Conservation (phyloP, 37 sponge, comb jelly and placozoan species). For the Corticium candelabrum region DNA sequence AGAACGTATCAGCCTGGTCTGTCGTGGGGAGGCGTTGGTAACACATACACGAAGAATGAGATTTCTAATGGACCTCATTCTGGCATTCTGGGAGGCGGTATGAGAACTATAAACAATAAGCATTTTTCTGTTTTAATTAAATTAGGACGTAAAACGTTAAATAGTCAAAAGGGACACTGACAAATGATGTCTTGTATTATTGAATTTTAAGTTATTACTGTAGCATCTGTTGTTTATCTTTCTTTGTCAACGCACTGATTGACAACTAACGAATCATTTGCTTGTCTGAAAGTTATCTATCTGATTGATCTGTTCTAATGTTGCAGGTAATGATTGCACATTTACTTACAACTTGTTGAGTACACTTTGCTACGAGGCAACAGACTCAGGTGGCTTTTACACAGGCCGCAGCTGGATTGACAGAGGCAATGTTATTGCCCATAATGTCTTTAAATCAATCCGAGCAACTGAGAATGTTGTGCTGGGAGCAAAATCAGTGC, state of each 20-base stretch:
- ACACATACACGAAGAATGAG: slow-evolving; percentile 16
- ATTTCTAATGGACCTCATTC: slow-evolving; percentile 33
- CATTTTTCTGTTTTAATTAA: no score
- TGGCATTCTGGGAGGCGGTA: slow-evolving; percentile 37
- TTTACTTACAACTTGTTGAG: slow-evolving; percentile 20
- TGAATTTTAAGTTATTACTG: no score
- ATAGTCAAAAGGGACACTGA: no score
- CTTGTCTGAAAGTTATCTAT: no score
- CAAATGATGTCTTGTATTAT: no score
- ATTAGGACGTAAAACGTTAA: no score
- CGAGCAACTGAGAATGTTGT: slow-evolving; percentile 21
- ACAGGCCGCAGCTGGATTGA: slow-evolving; percentile 38
- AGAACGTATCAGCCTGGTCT: slow-evolving; percentile 37
- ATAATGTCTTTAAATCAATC: slow-evolving; percentile 19
- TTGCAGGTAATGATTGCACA: slow-evolving; percentile 23
- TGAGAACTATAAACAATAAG: background rate
- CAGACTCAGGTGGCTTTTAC: slow-evolving; percentile 41
- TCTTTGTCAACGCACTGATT: no score
- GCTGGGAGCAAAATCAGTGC: slow-evolving; percentile 29
- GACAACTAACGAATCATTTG: background rate
- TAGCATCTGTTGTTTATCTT: no score
- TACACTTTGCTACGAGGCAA: slow-evolving; percentile 31
- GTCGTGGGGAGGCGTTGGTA: slow-evolving; percentile 30
- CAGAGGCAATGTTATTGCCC: slow-evolving; percentile 19
- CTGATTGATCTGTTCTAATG: no score